Evolutionary conservation across 92 coral and sea anemone genomes (phyloP).

Genomic region (Epizoanthus illoricatus): DNA sequence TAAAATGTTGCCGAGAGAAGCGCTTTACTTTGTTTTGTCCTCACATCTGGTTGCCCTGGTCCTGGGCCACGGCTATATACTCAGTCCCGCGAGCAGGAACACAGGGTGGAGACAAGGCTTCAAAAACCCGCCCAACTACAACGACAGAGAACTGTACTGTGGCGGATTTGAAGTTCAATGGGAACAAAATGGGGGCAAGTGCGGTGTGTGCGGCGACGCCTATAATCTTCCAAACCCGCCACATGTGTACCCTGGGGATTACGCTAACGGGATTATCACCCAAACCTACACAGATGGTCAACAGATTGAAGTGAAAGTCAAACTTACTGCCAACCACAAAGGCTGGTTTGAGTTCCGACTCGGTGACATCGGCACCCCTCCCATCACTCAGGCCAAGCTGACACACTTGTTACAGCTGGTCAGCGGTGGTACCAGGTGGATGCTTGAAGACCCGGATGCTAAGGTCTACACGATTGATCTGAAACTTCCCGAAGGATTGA

Average conservation of each 20-base stretch:
- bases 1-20: too few species aligned
- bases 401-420: conserved; percentile 27
- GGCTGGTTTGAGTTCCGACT: conserved; percentile 48
- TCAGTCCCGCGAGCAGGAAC: too few species aligned
- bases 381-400: conserved; percentile 38
- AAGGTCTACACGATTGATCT: conserved; percentile 18
- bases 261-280: conserved; percentile 51
- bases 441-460: neutral
- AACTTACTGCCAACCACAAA: conserved; percentile 39
- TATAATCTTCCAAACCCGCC: conserved; percentile 41
- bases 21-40: too few species aligned
- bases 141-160: conserved; percentile 71
- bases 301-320: conserved; percentile 54
- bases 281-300: conserved; percentile 57
- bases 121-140: conserved; percentile 43
- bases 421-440: conserved; percentile 30
- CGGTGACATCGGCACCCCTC: conserved; percentile 28
- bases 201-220: conserved; percentile 83
- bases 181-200: conserved; percentile 62
- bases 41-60: too few species aligned
- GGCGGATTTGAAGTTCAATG: conserved; percentile 72
- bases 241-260: conserved; percentile 59
- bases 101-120: too few species aligned
- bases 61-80: too few species aligned
- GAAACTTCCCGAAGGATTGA: conserved; percentile 31